Evolutionary conservation across 2,888 invertebrate species (phyloP), one percentile per base, ranked within the genome.

Genomic region (Liopterus haemorrhoidalis): DNA sequence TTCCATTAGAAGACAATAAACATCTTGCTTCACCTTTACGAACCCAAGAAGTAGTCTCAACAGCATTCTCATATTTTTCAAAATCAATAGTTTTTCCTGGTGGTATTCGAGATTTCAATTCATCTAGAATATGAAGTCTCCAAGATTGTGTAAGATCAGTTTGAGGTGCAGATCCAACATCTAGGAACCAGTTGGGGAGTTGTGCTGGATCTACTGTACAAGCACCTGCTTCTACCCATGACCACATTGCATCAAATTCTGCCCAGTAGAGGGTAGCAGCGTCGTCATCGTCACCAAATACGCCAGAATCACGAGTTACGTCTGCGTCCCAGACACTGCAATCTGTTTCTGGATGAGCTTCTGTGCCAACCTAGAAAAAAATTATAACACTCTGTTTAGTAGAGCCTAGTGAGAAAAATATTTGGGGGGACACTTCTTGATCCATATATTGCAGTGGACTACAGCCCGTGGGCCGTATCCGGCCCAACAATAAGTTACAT

Each of bases 21-120:
- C 83, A 79, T 57, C 85, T 78, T 1, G 85, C 83, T 66, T 89
- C 85, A 28, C 86, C 87, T 47, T 82, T 82, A 59, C 90, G 85
- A 0, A 86, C 78, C 89, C 91, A 92, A 0, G 89, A 89, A 15
- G 84, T 82, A 59, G 84, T 82, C 68, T 90, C 89, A 39, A 90
- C 76, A 18, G 90, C 90, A 58, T 81, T 75, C 57, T 85, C 83
- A 68, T 82, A 89, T 45, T 73, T 69, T 12, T 74, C 68, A 49
- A 77, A 69, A 54, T 80, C 74, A 28, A 73, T 58, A 37, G 71
- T 64, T 9, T 73, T 59, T 31, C 58, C 60, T 43, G 51, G 51
- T 2, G 57, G 55, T 19, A 64, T 47, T 56, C 85, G 73, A 33
- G 62, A 64, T 62, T 78, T 80, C 30, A 92, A 70, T 56, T 76